phyloP scores from a whole-genome alignment of 2,888 invertebrate genomes.

The Parnassius smintheus region DNA sequence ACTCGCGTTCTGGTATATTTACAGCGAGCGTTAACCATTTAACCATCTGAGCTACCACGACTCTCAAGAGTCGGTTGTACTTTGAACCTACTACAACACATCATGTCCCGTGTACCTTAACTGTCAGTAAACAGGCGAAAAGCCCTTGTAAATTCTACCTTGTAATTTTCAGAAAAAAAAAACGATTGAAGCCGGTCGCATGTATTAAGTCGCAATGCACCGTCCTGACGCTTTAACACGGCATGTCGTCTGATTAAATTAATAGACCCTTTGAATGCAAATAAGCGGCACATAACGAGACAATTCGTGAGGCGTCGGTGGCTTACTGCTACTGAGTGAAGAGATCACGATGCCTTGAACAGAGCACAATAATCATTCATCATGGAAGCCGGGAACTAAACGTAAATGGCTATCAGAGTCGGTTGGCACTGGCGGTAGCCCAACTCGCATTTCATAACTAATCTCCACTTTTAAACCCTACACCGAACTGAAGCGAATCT shows the following conservation, averaged over 20 bases:
- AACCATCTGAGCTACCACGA: no score
- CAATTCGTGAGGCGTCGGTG: constrained; percentile 30
- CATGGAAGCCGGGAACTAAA: constrained; percentile 47
- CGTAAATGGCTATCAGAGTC: constrained; percentile 51
- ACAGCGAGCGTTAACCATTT: no score
- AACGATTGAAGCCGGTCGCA: constrained; percentile 2
- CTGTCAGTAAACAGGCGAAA: no score
- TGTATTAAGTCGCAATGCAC: constrained; percentile 6
- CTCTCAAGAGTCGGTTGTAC: no score
- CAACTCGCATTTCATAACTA: constrained; percentile 39
- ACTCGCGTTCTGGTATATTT: no score
- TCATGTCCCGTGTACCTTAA: no score
- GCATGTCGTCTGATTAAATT: constrained; percentile 24
- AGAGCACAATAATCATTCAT: constrained; percentile 62
- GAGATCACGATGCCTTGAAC: constrained; percentile 63
- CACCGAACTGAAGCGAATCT: constrained; percentile 27
- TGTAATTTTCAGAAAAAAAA: constrained; percentile 12
- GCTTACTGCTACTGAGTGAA: constrained; percentile 39
- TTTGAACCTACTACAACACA: no score
- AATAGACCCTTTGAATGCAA: constrained; percentile 27
- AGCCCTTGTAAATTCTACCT: not conserved
- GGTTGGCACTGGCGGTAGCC: constrained; percentile 42
- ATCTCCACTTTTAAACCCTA: constrained; percentile 27
- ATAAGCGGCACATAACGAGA: constrained; percentile 32
- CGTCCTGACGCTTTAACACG: constrained; percentile 7